Percentiles rank a stretch among this genome's conserved stretches.
Conservation (phyloP, 23 tunicate species). For the Trididemnum clinides region DNA sequence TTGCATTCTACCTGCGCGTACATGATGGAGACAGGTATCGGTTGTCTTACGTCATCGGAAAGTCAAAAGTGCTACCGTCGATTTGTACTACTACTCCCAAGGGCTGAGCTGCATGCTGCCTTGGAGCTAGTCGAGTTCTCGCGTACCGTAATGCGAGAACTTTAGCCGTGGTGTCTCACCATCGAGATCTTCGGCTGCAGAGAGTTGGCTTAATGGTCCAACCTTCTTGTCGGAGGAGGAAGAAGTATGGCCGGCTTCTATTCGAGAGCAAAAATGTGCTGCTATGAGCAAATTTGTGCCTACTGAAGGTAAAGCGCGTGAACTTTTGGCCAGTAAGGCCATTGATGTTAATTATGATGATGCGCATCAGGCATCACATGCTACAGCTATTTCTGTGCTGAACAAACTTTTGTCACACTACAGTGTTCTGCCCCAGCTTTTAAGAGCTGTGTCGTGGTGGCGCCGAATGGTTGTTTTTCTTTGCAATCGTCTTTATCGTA, state of each 20-base stretch:
- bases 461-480: neutral
- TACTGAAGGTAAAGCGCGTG: neutral
- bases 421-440: neutral
- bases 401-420: neutral
- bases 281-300: neutral
- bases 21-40: neutral
- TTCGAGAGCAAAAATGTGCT: neutral
- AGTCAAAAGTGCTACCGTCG: neutral
- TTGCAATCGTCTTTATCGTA: too few relatives aligned
- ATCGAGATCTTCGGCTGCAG: neutral
- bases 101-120: slow-evolving; percentile 1
- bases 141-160: neutral
- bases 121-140: neutral
- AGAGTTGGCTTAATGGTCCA: neutral
- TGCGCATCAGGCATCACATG: neutral
- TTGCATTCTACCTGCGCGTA: neutral
- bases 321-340: neutral
- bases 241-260: slow-evolving; percentile 1
- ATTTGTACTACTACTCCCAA: slow-evolving; percentile 7
- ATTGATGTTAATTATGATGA: neutral
- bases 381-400: neutral
- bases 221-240: neutral
- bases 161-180: neutral
- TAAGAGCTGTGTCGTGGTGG: neutral
- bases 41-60: neutral